Conservation (phyloP, 2,888 invertebrate species). For the Leptinotarsa juncta region DNA sequence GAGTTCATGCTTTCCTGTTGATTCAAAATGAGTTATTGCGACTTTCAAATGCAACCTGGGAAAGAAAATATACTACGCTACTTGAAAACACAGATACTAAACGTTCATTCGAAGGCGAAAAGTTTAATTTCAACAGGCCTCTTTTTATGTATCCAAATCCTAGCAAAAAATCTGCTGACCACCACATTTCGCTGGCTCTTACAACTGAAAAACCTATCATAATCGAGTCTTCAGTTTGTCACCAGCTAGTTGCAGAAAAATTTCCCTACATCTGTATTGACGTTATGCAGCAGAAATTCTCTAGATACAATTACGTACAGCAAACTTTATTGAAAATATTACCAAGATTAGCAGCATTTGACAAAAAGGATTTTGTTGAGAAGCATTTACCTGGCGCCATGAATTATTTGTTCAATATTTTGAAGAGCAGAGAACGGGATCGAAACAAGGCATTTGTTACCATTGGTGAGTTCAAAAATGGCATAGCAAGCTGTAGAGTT, state of each 20-base stretch:
- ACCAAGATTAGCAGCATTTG: slow-evolving; percentile 94
- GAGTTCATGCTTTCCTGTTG: slow-evolving; percentile 91
- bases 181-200: slow-evolving; percentile 64
- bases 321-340: slow-evolving; percentile 87
- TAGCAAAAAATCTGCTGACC: slow-evolving; percentile 60
- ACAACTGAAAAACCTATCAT: slow-evolving; percentile 72
- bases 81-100: slow-evolving; percentile 68
- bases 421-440: slow-evolving; percentile 87
- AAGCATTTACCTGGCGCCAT: slow-evolving; percentile 82
- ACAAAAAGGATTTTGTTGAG: slow-evolving; percentile 81
- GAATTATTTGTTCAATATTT: slow-evolving; percentile 79
- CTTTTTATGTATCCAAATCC: slow-evolving; percentile 65
- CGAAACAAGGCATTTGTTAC: slow-evolving; percentile 89
- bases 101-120: slow-evolving; percentile 55
- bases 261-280: slow-evolving; percentile 83
- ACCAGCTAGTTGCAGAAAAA: slow-evolving; percentile 83
- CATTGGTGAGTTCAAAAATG: slow-evolving; percentile 70
- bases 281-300: slow-evolving; percentile 82
- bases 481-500: not conserved
- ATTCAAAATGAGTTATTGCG: slow-evolving; percentile 94
- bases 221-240: slow-evolving; percentile 89
- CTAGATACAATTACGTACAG: slow-evolving; percentile 85
- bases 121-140: slow-evolving; percentile 57
- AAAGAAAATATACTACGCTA: slow-evolving; percentile 80
- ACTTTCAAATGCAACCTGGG: slow-evolving; percentile 90